Evolutionary conservation across 2,113 vertebrate species (phyloP).

Genomic region (Alexandromys fortis): DNA sequence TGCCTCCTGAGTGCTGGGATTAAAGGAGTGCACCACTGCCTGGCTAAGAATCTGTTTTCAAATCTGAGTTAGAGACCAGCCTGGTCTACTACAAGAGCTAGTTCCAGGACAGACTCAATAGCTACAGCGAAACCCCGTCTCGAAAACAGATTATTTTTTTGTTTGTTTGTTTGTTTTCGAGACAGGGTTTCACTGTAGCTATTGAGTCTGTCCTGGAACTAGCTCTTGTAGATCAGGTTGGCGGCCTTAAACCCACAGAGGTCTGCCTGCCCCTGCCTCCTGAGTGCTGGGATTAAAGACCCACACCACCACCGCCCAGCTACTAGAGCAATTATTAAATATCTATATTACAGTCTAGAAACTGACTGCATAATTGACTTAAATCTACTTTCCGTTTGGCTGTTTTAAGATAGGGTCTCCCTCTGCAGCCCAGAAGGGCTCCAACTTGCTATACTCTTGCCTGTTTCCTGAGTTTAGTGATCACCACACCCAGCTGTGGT

Average conservation of each 20-base stretch:
- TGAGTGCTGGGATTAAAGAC: neutral
- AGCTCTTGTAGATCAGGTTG: neutral
- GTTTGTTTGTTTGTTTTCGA: too few species aligned
- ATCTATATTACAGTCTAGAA: constrained; percentile 50
- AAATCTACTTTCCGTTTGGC: neutral
- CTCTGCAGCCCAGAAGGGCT: neutral
- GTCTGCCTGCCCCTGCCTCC: neutral
- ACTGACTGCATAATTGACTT: constrained; percentile 14
- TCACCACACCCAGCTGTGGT: neutral
- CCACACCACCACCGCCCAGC: neutral
- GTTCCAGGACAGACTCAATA: too few species aligned
- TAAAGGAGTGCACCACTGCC: too few species aligned
- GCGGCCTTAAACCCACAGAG: neutral
- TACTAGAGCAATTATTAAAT: constrained; percentile 11
- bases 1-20: too few species aligned
- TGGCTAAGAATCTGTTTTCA: too few species aligned
- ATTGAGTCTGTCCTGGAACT: neutral
- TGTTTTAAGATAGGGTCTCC: neutral
- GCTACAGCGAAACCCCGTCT: too few species aligned
- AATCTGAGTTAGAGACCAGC: too few species aligned
- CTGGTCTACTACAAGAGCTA: too few species aligned
- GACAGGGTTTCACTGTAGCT: neutral
- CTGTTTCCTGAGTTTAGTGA: neutral
- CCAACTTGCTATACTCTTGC: neutral
- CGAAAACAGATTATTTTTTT: too few species aligned